Evolutionary conservation across 2,113 vertebrate species (phyloP), one percentile per base, ranked within the genome.

Genomic region (Gadus macrocephalus): DNA sequence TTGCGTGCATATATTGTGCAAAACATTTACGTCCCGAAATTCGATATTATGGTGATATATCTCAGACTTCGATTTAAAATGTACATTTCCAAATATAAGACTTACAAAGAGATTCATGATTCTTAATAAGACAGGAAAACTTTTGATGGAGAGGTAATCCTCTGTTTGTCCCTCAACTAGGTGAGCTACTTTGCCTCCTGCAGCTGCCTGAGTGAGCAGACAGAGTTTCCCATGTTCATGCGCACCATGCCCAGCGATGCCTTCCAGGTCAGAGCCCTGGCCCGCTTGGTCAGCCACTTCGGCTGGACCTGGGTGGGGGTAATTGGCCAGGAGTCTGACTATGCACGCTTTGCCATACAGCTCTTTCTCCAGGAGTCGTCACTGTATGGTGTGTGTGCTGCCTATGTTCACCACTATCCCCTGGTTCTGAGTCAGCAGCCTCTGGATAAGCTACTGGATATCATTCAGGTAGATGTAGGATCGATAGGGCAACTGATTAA

Each of bases 171-270:
- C 6, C 71, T n/a, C 70, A 69, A 65, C 35, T 55, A 92, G 91
- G 89, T 92, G 76, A 92, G 91, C 76, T 92, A 92, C 73, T 90
- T 91, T 71, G 89, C 91, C 15, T 90, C 91, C 14, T 91, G 89
- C 78, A 89, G 79, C 53, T 91, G 90, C 70, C 81, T 92, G 72
- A 90, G 90, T 59, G 81, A 90, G 67, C 85, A 89, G 65, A 82
- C 56, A 63, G 86, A 91, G 71, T 92, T 90, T 28, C 88, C 90
- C 8, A 77, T 84, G 20, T 92, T 92, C 72, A 92, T 92, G 89
- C 84, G 91, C 35, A 92, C 91, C 5, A 91, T 91, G 86, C 88
- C 91, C 0, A 91, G 90, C 72, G 91, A 92, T 17, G 55, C 83
- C 67, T 91, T 91, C 73, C 91, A 92, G 76, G 81, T 90, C 49